Percentiles rank a stretch among this genome's conserved stretches.
These are phyloP conservation scores for Drosophila miranda DNA, from an alignment of 1,140 invertebrate genomes.

Conservation along the genomic window DNA sequence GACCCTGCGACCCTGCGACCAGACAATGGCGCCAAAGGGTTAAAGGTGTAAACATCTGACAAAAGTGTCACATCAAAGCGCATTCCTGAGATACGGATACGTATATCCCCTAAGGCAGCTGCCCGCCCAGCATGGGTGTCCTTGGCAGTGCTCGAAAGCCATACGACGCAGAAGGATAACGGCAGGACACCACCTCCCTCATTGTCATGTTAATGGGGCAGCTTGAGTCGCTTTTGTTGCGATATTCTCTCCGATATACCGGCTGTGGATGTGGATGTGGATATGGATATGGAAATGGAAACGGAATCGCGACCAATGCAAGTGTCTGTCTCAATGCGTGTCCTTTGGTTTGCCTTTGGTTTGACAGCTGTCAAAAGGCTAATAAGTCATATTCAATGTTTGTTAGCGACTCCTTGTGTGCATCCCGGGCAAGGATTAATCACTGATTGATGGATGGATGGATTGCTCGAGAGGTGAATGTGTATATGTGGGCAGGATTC, in stretches of 20 bases:
- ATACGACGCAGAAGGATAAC: constrained; percentile 34
- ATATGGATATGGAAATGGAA: neutral
- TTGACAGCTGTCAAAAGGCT: constrained; percentile 77
- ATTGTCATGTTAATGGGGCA: constrained; percentile 64
- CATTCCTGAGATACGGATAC: neutral
- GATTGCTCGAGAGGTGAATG: neutral
- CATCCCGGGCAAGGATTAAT: constrained; percentile 54
- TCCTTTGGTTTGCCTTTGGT: constrained; percentile 28
- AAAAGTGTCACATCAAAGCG: constrained; percentile 74
- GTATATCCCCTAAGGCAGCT: constrained; percentile 56
- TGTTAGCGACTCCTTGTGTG: constrained; percentile 35
- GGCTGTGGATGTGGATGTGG: too few relatives aligned
- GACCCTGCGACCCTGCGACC: constrained; percentile 22
- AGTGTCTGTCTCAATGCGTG: constrained; percentile 46
- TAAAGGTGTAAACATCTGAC: constrained; percentile 82
- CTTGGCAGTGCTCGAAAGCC: constrained; percentile 2
- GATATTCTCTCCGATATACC: neutral
- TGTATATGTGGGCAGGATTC: constrained; percentile 47
- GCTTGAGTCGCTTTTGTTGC: constrained; percentile 4
- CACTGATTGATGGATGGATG: constrained; percentile 53
- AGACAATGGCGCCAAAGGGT: constrained; percentile 71
- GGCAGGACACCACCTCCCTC: constrained; percentile 29
- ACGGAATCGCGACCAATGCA: constrained; percentile 32
- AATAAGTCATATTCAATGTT: constrained; percentile 75
- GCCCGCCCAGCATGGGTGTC: constrained; percentile 13